Percentiles rank a stretch among this genome's conserved stretches.
Evolutionary conservation across 2,797 vertebrate genomes (phyloP).

Genomic region (Hoplostethus atlanticus): DNA sequence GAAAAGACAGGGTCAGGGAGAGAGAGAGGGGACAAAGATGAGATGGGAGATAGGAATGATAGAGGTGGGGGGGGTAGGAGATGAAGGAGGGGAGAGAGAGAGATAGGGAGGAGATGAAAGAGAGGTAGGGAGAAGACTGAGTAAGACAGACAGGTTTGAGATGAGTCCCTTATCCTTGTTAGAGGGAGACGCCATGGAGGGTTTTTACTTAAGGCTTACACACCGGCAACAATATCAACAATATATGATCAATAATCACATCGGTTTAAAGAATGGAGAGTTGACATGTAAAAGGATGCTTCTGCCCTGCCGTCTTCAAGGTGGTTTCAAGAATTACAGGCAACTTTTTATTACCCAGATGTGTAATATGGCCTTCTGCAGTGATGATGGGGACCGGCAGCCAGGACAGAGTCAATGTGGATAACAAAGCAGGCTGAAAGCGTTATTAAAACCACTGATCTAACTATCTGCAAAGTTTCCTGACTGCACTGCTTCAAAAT

Average conservation of each 20-base stretch:
- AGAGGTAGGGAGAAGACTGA: not conserved
- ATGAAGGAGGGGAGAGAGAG: not conserved
- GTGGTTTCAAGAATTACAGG: not conserved
- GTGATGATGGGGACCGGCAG: too few relatives aligned
- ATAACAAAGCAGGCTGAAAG: too few relatives aligned
- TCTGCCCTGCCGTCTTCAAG: not conserved
- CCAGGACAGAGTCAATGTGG: too few relatives aligned
- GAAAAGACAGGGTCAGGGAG: constrained; percentile 52
- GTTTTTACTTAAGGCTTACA: too few relatives aligned
- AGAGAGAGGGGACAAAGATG: constrained; percentile 1
- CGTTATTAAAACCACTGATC: too few relatives aligned
- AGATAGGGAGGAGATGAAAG: not conserved
- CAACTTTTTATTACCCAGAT: not conserved
- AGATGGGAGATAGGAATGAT: constrained; percentile 66
- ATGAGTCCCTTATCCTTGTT: not conserved
- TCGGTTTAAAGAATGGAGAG: too few relatives aligned
- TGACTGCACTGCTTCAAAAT: too few relatives aligned
- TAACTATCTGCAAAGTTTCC: too few relatives aligned
- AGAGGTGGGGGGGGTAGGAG: constrained; percentile 18
- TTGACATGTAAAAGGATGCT: not conserved
- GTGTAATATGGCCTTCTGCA: too few relatives aligned
- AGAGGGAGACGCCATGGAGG: not conserved
- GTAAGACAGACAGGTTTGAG: not conserved
- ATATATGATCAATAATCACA: too few relatives aligned
- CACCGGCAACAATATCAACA: too few relatives aligned